Conservation (phyloP, 2,888 invertebrate species). For the Leucophenga montana region DNA sequence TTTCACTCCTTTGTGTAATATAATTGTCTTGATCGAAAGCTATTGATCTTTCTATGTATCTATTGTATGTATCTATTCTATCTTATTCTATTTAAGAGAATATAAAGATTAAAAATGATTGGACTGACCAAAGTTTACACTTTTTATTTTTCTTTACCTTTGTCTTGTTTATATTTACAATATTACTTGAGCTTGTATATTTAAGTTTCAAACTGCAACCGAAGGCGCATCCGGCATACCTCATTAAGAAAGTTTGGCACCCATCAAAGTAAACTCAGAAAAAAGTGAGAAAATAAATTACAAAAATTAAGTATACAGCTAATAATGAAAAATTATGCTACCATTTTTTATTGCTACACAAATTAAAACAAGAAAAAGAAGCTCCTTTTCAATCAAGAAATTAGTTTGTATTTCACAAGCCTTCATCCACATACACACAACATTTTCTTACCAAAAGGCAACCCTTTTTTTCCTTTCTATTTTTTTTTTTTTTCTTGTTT, state of each 20-base stretch:
- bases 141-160: no score
- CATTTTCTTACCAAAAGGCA: background rate
- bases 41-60: no score
- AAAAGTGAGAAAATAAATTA: slow-evolving; percentile 20
- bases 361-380: slow-evolving; percentile 13
- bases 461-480: background rate
- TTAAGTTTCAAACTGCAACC: background rate
- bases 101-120: background rate
- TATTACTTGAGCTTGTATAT: no score
- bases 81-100: background rate
- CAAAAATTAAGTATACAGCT: slow-evolving; percentile 31
- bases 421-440: background rate
- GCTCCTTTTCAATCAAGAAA: slow-evolving; percentile 3
- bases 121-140: background rate
- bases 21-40: no score
- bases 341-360: slow-evolving; percentile 10
- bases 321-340: slow-evolving; percentile 33
- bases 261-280: slow-evolving; percentile 23
- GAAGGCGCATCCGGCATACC: slow-evolving; percentile 11
- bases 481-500: background rate
- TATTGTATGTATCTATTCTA: no score
- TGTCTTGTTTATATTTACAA: no score
- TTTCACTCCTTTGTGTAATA: no score
- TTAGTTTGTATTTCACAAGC: background rate
- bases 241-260: slow-evolving; percentile 25